A percentile compares a stretch with the other conserved stretches of the same genome.
Conservation (phyloP, 2,797 vertebrate species). For the Karalla daura region DNA sequence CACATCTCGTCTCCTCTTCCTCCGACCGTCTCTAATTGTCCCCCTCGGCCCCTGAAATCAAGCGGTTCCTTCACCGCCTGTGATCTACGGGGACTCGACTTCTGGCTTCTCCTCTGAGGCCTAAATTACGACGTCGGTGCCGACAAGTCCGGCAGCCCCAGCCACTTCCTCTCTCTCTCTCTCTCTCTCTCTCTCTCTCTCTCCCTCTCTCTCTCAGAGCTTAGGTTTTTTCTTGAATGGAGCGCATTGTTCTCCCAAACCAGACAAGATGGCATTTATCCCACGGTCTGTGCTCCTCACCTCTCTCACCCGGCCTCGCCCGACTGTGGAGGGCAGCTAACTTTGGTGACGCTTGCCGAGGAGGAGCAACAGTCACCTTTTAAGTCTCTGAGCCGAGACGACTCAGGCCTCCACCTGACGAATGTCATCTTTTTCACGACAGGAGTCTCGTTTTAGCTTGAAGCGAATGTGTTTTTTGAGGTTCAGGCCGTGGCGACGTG, state of each 20-base stretch:
- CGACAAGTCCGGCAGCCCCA: conserved; percentile 26
- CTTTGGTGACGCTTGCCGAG: conserved; percentile 24
- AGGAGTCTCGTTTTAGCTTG: not conserved
- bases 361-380: conserved; percentile 15
- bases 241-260: conserved; percentile 49
- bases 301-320: not conserved
- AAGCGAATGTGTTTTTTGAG: not conserved
- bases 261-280: conserved; percentile 33
- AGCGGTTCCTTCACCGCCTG: not conserved
- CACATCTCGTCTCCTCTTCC: not conserved
- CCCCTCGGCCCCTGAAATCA: conserved; percentile 12
- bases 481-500: not conserved
- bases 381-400: conserved; percentile 9
- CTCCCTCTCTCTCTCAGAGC: conserved; percentile 14
- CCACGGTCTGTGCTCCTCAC: conserved; percentile 6
- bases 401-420: not conserved
- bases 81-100: conserved; percentile 3
- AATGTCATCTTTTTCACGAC: conserved; percentile 26
- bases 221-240: conserved; percentile 29
- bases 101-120: conserved; percentile 32
- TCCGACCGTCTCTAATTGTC: conserved; percentile 1
- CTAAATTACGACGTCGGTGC: conserved; percentile 36
- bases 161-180: conserved; percentile 38
- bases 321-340: conserved; percentile 17
- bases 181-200: conserved; percentile 17